Percentiles rank a stretch among this genome's conserved stretches.
These are phyloP conservation scores for human DNA, from an alignment of 2,113 vertebrate genomes.

Conservation along the genomic window GRCh38 chr12:73694501-73695000, in stretches of 20 bases:
- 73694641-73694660: neutral
- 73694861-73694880: neutral
- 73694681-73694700: neutral
- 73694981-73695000: neutral
- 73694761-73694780: neutral
- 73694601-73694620: neutral
- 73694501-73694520: neutral
- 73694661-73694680: neutral
- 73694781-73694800: neutral
- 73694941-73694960: neutral
- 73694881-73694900: neutral
- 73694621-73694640: neutral
- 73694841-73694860: neutral
- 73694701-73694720: neutral
- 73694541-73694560: neutral
- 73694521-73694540: neutral
- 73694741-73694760: neutral
- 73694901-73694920: neutral
- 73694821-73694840: neutral
- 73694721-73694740: neutral
- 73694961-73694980: neutral
- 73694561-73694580: neutral
- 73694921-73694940: neutral
- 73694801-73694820: neutral
- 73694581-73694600: neutral